Evolutionary conservation across 2,888 invertebrate genomes (phyloP), one percentile per base, ranked within the genome.

Genomic region (Agonopterix arenella): DNA sequence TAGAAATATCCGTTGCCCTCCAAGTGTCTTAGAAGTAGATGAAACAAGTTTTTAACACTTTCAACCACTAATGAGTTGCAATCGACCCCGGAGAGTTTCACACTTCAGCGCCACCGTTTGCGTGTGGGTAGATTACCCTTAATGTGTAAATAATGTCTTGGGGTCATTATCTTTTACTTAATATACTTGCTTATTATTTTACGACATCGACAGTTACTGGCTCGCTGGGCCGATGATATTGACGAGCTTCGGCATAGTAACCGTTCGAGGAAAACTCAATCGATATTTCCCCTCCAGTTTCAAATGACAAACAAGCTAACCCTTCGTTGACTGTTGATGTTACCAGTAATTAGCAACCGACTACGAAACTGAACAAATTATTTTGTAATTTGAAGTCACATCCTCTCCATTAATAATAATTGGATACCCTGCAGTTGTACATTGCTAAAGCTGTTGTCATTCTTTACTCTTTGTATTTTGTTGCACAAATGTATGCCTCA

Each of bases 91-190:
- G 60, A 56, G 64, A 60, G 66, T 64, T 70, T 74, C 70, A 70
- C 72, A 76, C 72, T 67, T 66, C 65, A 65, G 67, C 66, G 66
- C 61, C 60, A 60, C 62, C 58, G 70, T 59, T 75, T 59, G 73
- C 73, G 73, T 77, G 77, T 45, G 41, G 50, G 53, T 68, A 63
- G 62, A 62, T 66, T 66, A 60, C 59, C 60, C 69, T 71, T 84
- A 81, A 83, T 84, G 84, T 76, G 67, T 67, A 81, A 81, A 82
- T 84, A 84, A 84, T 84, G 80, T 75, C 76, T 72, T 60, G 54
- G 65, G 62, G 68, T 73, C 77, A 84, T 84, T 84, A 84, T 79
- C 73, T 79, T 80, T 77, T 77, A 83, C 80, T 80, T 80, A 78
- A 78, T 77, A 73, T 69, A 68, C 66, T 64, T 68, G 60, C 62